Evolutionary conservation across 2,797 vertebrate species (phyloP), one percentile per base, ranked within the genome.

Genomic region (Anguilla anguilla): DNA sequence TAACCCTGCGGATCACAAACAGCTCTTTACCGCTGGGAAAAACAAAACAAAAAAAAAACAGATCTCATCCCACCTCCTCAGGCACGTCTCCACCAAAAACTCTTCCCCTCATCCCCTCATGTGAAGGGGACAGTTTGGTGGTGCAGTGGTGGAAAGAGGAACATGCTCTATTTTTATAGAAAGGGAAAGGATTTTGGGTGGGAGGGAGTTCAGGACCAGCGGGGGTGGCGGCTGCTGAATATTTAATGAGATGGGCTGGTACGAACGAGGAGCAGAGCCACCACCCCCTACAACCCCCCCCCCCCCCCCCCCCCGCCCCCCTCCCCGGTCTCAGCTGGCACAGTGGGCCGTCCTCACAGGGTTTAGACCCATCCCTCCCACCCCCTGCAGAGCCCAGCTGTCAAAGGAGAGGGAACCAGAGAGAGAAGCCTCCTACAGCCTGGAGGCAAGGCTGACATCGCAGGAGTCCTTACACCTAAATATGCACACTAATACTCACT

Each of bases 221-320:
- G 82, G 84, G 85, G 85, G 82, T 84, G 64, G 64, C 64, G 61
- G 39, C 77, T 81, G 46, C 59, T 94, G 87, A 90, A 94, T 94
- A 87, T 93, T 93, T 91, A 85, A 93, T 94, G 89, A 89, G 83
- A 74, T 43, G 51, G 55, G 79, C 53, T 35, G 72, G 85, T 90
- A 77, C 86, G 28, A 17, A 43, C 28, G 61, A 87, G 89, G 35
- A 10, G 55, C 7, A 6, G 17, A 7, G 35, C 81, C 53, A 35
- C 35, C 35, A 35, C 35, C 35, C 35, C 35, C 35, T 35, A 35
- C 1, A n/a, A n/a, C 35, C 35, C 35, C 1, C 1, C 35, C 35
- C 35, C 35, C 31, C 55, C 3, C 31, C 59, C 0, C 81, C 57
- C 83, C 15, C 35, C 15, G 15, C 61, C 0, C 19, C 19, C 57